Evolutionary conservation across 1,140 invertebrate species (phyloP).

Genomic region (Aphaenogaster floridana): DNA sequence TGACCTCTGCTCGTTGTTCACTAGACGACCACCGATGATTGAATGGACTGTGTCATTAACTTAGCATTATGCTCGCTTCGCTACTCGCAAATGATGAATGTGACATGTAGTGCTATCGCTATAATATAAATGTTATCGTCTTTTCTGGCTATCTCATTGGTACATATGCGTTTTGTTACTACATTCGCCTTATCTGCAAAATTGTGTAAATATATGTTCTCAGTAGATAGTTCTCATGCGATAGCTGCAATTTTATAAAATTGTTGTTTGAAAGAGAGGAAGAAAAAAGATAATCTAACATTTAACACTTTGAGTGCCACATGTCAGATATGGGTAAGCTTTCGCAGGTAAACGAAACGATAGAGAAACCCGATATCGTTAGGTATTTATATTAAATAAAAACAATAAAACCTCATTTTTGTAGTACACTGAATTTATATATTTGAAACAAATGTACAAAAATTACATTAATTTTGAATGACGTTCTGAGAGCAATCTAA

Average conservation of each 20-base stretch:
- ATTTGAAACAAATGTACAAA: too few species aligned
- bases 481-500: too few species aligned
- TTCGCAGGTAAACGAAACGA: too few species aligned
- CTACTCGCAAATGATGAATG: neutral
- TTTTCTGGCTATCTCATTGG: conserved; percentile 23
- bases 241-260: neutral
- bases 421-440: too few species aligned
- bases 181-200: neutral
- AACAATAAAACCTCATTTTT: too few species aligned
- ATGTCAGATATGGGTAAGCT: too few species aligned
- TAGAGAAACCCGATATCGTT: too few species aligned
- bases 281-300: neutral
- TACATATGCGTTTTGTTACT: neutral
- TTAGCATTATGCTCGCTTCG: neutral
- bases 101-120: neutral
- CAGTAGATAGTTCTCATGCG: neutral
- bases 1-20: neutral
- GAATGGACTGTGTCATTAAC: neutral
- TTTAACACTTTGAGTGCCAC: neutral
- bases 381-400: too few species aligned
- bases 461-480: too few species aligned
- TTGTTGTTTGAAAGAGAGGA: neutral
- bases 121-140: neutral
- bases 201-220: neutral
- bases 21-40: neutral